A percentile compares a stretch with the other conserved stretches of the same genome.
These are phyloP conservation scores for Nomada ruficornis DNA, from an alignment of 2,888 invertebrate species.

Conservation along the genomic window DNA sequence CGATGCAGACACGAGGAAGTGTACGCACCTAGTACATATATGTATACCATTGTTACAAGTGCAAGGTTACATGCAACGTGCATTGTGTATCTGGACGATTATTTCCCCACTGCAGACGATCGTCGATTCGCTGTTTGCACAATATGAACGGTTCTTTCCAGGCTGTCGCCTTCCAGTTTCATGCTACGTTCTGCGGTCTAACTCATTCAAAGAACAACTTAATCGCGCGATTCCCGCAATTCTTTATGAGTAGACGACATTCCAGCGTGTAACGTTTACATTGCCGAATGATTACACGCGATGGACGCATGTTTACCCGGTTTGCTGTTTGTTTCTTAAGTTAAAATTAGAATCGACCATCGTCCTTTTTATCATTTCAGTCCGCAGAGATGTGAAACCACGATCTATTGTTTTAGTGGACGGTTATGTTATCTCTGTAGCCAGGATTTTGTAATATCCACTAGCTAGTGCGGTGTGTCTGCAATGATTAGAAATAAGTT, in stretches of 20 bases:
- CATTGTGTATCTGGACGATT: conserved; percentile 61
- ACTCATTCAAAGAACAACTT: conserved; percentile 20
- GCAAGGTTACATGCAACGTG: conserved; percentile 69
- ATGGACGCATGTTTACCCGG: not conserved
- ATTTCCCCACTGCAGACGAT: conserved; percentile 60
- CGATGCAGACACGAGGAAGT: conserved; percentile 27
- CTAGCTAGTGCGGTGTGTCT: no score
- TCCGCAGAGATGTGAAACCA: not conserved
- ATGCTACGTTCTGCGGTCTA: conserved; percentile 10
- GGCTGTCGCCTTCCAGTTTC: conserved; percentile 38
- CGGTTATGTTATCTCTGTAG: conserved; percentile 46
- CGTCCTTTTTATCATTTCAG: not conserved
- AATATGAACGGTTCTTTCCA: conserved; percentile 51
- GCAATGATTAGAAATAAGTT: no score
- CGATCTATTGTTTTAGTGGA: conserved; percentile 4
- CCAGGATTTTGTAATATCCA: not conserved
- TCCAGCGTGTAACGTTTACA: conserved; percentile 8
- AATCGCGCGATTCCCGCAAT: conserved; percentile 14
- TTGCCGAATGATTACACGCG: not conserved
- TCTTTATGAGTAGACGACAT: not conserved
- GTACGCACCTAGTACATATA: conserved; percentile 19
- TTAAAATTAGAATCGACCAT: not conserved
- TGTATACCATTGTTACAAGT: conserved; percentile 66
- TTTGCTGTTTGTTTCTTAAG: not conserved
- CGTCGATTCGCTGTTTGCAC: conserved; percentile 58